Percentiles rank a stretch among this genome's conserved stretches.
phyloP scores from a whole-genome alignment of 2,888 invertebrate species.

The Cheilosia soror region DNA sequence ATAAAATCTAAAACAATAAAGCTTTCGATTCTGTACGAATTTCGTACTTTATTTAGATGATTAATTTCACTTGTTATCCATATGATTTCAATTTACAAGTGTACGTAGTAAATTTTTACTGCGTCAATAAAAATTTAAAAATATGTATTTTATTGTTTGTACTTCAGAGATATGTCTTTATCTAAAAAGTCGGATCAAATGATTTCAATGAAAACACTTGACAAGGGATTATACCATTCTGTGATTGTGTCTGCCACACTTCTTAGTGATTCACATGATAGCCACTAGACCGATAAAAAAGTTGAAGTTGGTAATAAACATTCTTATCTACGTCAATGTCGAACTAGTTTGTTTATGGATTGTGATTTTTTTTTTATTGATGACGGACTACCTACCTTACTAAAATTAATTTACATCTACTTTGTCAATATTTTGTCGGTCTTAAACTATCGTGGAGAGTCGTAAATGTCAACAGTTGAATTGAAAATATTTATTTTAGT shows the following conservation, averaged over 20 bases:
- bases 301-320: background rate
- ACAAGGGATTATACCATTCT: background rate
- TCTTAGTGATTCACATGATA: background rate
- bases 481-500: too few species aligned
- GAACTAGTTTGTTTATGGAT: slow-evolving; percentile 16
- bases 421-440: too few species aligned
- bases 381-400: background rate
- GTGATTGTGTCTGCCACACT: slow-evolving; percentile 9
- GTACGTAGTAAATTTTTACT: background rate
- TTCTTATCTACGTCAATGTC: slow-evolving; percentile 27
- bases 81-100: background rate
- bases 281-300: background rate
- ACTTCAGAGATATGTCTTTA: background rate
- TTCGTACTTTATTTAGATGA: background rate
- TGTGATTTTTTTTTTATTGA: too few species aligned
- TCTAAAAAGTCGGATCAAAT: slow-evolving; percentile 7
- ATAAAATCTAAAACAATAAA: slow-evolving; percentile 6
- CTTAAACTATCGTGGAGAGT: too few species aligned
- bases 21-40: background rate
- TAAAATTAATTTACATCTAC: background rate
- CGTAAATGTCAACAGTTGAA: too few species aligned
- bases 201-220: background rate
- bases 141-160: background rate
- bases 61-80: slow-evolving; percentile 1
- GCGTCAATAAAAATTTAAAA: background rate